phyloP scores from a whole-genome alignment of 2,888 invertebrate genomes.

The Horisme vitalbata region DNA sequence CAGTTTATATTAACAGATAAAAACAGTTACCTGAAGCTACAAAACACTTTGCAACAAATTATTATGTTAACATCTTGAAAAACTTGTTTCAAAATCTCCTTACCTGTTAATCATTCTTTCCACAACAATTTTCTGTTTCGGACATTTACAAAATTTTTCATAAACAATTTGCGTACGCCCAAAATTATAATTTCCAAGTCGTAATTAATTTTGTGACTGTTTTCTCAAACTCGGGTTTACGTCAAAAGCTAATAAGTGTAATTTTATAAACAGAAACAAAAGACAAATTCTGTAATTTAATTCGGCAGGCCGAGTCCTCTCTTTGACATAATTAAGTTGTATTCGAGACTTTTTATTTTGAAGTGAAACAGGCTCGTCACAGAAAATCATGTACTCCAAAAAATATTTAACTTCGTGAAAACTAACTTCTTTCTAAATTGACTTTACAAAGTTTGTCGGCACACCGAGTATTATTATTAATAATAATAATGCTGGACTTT shows the following conservation, averaged over 20 bases:
- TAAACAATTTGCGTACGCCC: background rate
- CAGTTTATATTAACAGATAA: no score
- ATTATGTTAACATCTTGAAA: no score
- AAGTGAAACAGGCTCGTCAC: constrained; percentile 4
- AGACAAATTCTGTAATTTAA: constrained; percentile 38
- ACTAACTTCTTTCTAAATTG: no score
- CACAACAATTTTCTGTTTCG: background rate
- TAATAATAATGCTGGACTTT: no score
- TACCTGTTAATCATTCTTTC: no score
- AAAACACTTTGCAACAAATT: no score
- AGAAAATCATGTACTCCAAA: no score
- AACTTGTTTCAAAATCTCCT: no score
- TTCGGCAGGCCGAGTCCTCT: constrained; percentile 20
- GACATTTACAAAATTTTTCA: background rate
- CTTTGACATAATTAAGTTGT: constrained; percentile 29
- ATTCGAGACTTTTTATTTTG: constrained; percentile 17
- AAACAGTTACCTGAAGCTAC: no score
- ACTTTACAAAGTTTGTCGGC: no score
- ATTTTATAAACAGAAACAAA: constrained; percentile 46
- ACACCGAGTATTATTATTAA: no score
- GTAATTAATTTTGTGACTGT: constrained; percentile 22
- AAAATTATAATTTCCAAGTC: constrained; percentile 11
- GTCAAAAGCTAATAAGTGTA: constrained; percentile 45
- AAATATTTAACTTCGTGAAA: no score
- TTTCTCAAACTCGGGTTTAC: constrained; percentile 20